Evolutionary conservation across 2,888 invertebrate genomes (phyloP).

Genomic region (Drosophila suboccidentalis): DNA sequence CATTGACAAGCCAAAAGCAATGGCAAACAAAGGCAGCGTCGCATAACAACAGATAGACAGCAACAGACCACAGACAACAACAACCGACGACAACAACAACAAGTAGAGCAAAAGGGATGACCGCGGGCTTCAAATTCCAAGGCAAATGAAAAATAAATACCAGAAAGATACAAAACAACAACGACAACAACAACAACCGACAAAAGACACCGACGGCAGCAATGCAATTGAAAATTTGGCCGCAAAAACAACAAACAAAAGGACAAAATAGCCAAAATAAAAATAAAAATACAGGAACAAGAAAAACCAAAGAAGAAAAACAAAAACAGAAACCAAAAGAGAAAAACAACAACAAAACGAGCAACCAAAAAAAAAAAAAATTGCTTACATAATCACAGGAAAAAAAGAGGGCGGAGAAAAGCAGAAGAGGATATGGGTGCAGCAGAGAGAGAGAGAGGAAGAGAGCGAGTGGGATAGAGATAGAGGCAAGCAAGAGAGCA

Average conservation of each 20-base stretch:
- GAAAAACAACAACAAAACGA: constrained; percentile 30
- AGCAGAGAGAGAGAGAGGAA: constrained; percentile 8
- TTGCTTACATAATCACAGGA: constrained; percentile 73
- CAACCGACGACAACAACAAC: constrained; percentile 23
- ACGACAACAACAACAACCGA: constrained; percentile 10
- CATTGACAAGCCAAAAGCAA: constrained; percentile 58
- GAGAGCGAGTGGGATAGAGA: constrained; percentile 3
- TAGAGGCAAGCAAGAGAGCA: constrained; percentile 18
- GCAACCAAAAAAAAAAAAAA: constrained; percentile 35
- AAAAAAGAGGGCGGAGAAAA: constrained; percentile 27
- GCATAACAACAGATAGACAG: constrained; percentile 52
- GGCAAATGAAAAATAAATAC: constrained; percentile 76
- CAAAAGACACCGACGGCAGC: constrained; percentile 18
- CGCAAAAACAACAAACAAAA: constrained; percentile 27
- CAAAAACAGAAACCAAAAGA: constrained; percentile 13
- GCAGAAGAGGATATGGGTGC: constrained; percentile 7
- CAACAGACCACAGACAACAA: constrained; percentile 45
- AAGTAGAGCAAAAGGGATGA: constrained; percentile 46
- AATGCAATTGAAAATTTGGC: constrained; percentile 72
- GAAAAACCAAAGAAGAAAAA: constrained; percentile 5
- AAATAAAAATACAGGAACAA: constrained; percentile 9
- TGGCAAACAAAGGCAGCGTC: constrained; percentile 55
- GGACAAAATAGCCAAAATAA: constrained; percentile 17
- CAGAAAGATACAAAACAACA: constrained; percentile 51
- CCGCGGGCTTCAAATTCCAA: constrained; percentile 63